Percentiles rank a stretch among this genome's conserved stretches.
Conservation (phyloP, 2,797 vertebrate genomes). For the Myripristis murdjan region DNA sequence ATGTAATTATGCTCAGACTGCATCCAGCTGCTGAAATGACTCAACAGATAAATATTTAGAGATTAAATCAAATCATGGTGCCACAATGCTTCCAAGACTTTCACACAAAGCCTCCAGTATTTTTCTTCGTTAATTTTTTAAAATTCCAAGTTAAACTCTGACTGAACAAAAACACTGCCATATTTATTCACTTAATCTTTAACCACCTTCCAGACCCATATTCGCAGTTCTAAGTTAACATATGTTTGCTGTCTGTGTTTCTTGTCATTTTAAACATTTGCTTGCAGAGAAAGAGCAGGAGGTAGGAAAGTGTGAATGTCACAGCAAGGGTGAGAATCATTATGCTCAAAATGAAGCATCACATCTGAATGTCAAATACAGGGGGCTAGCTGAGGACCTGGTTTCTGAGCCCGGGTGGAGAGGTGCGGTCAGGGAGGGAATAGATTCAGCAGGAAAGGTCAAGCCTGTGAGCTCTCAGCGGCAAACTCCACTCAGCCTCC, state of each 20-base stretch:
- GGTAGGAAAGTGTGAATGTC: constrained; percentile 66
- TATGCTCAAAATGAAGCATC: constrained; percentile 64
- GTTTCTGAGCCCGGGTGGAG: constrained; percentile 67
- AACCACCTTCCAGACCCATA: constrained; percentile 16
- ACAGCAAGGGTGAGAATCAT: constrained; percentile 71
- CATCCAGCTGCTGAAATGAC: constrained; percentile 49
- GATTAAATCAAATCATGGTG: constrained; percentile 39
- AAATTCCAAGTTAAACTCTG: constrained; percentile 39
- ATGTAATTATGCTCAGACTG: constrained; percentile 61
- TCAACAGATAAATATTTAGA: constrained; percentile 61
- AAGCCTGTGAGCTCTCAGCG: constrained; percentile 77
- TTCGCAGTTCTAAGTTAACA: constrained; percentile 17
- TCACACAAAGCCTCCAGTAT: constrained; percentile 37
- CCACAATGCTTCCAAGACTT: constrained; percentile 21
- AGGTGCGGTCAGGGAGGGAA: constrained; percentile 70
- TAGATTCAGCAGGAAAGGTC: constrained; percentile 79
- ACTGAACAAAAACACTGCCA: constrained; percentile 4
- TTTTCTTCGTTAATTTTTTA: constrained; percentile 34
- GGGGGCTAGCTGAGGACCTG: constrained; percentile 56
- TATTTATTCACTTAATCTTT: constrained; percentile 24
- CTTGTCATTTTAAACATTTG: constrained; percentile 56
- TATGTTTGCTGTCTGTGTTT: constrained; percentile 43
- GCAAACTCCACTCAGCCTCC: constrained; percentile 75
- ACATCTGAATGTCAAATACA: constrained; percentile 78
- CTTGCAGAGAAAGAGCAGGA: constrained; percentile 43